Conservation (phyloP, 1,140 invertebrate species). For the Ostrea edulis region DNA sequence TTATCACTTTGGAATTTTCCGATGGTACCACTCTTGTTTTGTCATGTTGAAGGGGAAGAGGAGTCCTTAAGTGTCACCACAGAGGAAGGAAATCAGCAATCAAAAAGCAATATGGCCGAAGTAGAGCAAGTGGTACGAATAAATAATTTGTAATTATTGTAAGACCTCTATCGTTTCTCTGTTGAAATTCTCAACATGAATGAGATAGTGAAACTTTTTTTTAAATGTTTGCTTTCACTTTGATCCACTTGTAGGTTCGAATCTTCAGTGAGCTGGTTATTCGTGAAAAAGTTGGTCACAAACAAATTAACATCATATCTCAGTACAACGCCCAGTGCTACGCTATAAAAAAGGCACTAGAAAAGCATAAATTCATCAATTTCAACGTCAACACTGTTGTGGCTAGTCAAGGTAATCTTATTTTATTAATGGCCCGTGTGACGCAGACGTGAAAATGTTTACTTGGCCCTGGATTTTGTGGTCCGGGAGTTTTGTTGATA, state of each 20-base stretch:
- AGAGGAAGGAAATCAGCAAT: conserved; percentile 63
- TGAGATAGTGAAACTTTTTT: not conserved
- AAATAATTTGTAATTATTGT: not conserved
- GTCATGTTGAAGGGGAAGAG: conserved; percentile 67
- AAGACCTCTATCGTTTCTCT: not conserved
- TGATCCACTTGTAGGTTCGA: not conserved
- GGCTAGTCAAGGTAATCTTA: conserved; percentile 60
- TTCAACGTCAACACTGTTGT: conserved; percentile 59
- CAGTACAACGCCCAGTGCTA: conserved; percentile 63
- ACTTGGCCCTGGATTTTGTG: too few species aligned
- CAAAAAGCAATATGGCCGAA: conserved; percentile 57
- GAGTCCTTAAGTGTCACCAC: conserved; percentile 58
- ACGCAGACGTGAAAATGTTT: too few species aligned
- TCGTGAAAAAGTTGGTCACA: conserved; percentile 29
- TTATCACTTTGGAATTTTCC: conserved; percentile 56
- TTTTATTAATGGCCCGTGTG: not conserved
- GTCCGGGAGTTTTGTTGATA: too few species aligned
- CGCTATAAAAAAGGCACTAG: conserved; percentile 44
- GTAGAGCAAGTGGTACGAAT: conserved; percentile 59
- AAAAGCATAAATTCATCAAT: conserved; percentile 10
- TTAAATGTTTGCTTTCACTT: not conserved
- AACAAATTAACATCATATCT: conserved; percentile 56
- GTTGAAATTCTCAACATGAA: not conserved
- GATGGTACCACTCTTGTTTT: conserved; percentile 56
- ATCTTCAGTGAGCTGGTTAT: not conserved